Conservation (phyloP, 2,888 invertebrate genomes). For the Arenicola marina region DNA sequence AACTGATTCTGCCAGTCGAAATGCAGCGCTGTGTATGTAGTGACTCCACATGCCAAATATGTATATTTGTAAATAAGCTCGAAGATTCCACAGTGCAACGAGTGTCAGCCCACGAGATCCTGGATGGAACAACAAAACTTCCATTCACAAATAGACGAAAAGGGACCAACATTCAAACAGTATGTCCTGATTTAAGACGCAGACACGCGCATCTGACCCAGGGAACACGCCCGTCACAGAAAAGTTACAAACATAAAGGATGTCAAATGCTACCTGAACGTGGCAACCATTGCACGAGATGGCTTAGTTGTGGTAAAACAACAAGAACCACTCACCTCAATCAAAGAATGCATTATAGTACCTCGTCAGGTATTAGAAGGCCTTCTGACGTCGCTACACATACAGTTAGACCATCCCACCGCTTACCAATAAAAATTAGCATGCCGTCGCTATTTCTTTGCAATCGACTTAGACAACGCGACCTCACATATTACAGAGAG, state of each 20-base stretch:
- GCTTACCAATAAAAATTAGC: neutral
- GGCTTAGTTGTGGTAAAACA: conserved; percentile 29
- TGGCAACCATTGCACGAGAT: conserved; percentile 34
- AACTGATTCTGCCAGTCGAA: conserved; percentile 5
- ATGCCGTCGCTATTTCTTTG: neutral
- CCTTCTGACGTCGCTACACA: conserved; percentile 12
- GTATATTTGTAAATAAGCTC: neutral
- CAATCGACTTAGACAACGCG: conserved; percentile 1
- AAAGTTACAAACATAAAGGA: no score
- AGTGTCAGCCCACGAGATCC: no score
- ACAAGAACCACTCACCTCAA: conserved; percentile 6
- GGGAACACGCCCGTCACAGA: no score
- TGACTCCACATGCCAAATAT: conserved; percentile 1
- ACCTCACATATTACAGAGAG: neutral
- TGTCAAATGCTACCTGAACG: no score
- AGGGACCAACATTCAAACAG: no score
- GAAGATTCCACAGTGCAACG: no score
- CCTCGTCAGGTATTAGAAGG: conserved; percentile 6
- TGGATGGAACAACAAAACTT: no score
- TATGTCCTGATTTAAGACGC: no score
- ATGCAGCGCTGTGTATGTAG: conserved; percentile 3
- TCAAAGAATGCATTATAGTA: conserved; percentile 15
- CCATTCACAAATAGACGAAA: no score
- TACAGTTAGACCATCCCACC: conserved; percentile 22
- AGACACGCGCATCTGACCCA: no score